Evolutionary conservation across 2,113 vertebrate genomes (phyloP).

Genomic region (Speoplatyrhinus poulsoni): DNA sequence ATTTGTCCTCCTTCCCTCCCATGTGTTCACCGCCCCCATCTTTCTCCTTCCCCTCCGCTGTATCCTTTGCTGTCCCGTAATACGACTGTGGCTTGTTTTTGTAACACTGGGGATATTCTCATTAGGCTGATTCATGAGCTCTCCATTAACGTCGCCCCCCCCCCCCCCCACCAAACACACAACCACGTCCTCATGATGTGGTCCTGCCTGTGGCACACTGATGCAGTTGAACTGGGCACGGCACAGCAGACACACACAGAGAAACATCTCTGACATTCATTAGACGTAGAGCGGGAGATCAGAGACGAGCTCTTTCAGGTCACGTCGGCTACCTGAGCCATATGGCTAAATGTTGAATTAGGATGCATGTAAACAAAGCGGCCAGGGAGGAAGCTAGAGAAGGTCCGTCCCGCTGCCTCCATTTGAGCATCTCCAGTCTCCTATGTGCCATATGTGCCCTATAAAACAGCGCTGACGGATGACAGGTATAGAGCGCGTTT

Average conservation of each 20-base stretch:
- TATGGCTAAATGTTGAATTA: not conserved
- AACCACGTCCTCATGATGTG: not conserved
- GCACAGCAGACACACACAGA: conserved; percentile 22
- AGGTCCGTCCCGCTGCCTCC: not conserved
- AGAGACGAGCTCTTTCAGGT: no score
- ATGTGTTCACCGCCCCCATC: not conserved
- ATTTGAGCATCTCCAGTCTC: not conserved
- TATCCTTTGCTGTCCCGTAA: conserved; percentile 21
- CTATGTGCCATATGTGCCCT: not conserved
- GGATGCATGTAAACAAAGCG: conserved; percentile 19
- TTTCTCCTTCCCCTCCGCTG: conserved; percentile 15
- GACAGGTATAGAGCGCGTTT: not conserved
- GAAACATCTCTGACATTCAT: not conserved
- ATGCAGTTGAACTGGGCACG: conserved; percentile 11
- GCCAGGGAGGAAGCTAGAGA: conserved; percentile 9
- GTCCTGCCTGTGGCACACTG: conserved; percentile 30
- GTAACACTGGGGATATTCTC: conserved; percentile 64
- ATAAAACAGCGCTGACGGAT: not conserved
- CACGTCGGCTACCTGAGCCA: no score
- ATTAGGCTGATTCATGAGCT: conserved; percentile 72
- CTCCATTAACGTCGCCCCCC: conserved; percentile 11
- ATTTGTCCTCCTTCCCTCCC: not conserved
- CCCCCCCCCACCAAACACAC: conserved; percentile 1
- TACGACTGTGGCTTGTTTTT: conserved; percentile 53
- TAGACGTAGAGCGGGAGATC: no score